phyloP scores from a whole-genome alignment of 2,113 vertebrate genomes.

The Oncorhynchus keta region DNA sequence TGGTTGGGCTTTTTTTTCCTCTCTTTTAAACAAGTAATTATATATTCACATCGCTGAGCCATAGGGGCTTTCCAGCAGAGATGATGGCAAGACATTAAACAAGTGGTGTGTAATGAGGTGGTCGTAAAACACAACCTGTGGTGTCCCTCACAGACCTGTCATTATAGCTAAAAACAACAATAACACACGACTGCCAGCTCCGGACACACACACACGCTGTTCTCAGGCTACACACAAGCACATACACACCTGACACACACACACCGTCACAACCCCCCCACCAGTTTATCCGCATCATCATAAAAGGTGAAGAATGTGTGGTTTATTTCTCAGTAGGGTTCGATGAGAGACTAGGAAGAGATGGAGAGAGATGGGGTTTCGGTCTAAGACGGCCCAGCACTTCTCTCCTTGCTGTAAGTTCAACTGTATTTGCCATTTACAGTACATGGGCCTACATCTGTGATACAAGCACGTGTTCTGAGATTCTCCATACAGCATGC shows the following conservation, averaged over 20 bases:
- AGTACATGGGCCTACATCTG: neutral
- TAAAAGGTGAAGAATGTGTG: conserved; percentile 61
- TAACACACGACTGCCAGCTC: conserved; percentile 29
- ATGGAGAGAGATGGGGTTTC: neutral
- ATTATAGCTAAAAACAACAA: conserved; percentile 68
- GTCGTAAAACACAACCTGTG: conserved; percentile 73
- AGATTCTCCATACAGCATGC: neutral
- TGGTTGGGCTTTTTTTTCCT: conserved; percentile 21
- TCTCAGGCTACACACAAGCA: conserved; percentile 43
- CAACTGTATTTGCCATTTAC: neutral
- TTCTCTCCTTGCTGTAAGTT: neutral
- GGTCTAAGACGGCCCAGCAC: neutral
- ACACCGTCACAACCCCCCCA: conserved; percentile 38
- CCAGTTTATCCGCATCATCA: conserved; percentile 46
- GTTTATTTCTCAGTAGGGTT: conserved; percentile 57
- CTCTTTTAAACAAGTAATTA: conserved; percentile 62
- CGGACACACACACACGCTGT: conserved; percentile 12
- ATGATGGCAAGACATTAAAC: conserved; percentile 79
- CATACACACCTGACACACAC: conserved; percentile 37
- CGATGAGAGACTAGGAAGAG: conserved; percentile 8
- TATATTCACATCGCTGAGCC: conserved; percentile 68
- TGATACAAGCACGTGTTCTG: neutral
- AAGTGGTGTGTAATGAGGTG: conserved; percentile 66
- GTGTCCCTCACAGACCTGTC: conserved; percentile 70
- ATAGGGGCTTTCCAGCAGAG: conserved; percentile 75